Conservation (phyloP, 2,888 invertebrate species). For the Oxystoma pomonae region DNA sequence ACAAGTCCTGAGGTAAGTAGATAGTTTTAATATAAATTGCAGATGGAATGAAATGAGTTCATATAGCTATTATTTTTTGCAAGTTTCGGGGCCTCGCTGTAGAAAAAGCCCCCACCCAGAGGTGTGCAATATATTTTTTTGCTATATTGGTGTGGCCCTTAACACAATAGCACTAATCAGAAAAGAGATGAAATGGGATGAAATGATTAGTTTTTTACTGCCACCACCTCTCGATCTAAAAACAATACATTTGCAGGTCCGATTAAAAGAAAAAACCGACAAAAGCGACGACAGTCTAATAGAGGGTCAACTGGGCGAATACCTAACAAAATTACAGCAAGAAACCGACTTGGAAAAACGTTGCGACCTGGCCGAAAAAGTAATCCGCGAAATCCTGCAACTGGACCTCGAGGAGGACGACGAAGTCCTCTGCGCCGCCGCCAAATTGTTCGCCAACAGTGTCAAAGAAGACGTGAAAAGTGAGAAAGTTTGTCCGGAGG, state of each 20-base stretch:
- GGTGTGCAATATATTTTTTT: no score
- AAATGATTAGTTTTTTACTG: no score
- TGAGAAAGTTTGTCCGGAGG: constrained; percentile 50
- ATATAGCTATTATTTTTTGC: no score
- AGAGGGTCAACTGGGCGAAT: constrained; percentile 54
- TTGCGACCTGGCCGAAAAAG: constrained; percentile 56
- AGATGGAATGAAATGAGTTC: no score
- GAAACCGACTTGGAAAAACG: constrained; percentile 57
- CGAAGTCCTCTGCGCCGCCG: constrained; percentile 55
- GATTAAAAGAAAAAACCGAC: constrained; percentile 55
- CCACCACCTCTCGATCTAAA: no score
- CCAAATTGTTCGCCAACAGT: constrained; percentile 56
- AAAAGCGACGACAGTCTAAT: constrained; percentile 46
- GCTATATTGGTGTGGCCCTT: no score
- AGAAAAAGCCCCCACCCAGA: no score
- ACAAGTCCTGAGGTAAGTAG: no score
- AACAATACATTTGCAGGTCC: constrained; percentile 32
- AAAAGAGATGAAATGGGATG: no score
- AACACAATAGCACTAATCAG: no score
- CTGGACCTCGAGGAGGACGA: constrained; percentile 52
- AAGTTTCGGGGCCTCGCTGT: no score
- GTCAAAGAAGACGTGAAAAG: constrained; percentile 50
- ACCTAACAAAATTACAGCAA: constrained; percentile 54
- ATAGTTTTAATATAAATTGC: no score
- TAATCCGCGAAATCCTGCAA: constrained; percentile 51